Evolutionary conservation across 2,888 invertebrate genomes (phyloP), one percentile per base, ranked within the genome.

Genomic region (Drosophila phalerata): DNA sequence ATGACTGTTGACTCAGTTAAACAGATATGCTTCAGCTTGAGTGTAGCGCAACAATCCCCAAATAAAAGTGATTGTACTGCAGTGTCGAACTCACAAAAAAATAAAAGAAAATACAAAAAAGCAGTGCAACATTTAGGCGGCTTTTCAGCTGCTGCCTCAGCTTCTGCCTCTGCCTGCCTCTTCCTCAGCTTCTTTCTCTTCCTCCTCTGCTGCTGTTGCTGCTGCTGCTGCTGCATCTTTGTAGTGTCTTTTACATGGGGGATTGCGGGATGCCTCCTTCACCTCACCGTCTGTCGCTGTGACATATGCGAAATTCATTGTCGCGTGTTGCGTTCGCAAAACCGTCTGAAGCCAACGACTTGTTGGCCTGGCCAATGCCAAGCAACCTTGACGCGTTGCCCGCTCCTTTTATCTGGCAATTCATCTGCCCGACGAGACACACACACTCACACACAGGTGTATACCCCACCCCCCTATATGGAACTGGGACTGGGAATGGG

Each of bases 231-330:
- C n/a, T 34, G 48, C 51, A 28, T 51, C 42, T 53, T 58, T 34
- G 48, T 15, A 8, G 30, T 52, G 69, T 75, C 80, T 82, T 85
- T 79, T 85, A 85, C 85, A 82, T 71, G 0, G 76, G 69, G 55
- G n/a, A n/a, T 10, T 34, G 42, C 30, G 55, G 65, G 71, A 43
- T 47, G 37, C 62, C 53, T 67, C 52, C 28, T 56, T 19, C 57
- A 53, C 53, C 83, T 19, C 55, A 53, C 52, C 83, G 38, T 66
- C 53, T 47, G 62, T 15, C 19, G 53, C 67, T 77, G 89, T 88
- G 89, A 88, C 88, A 89, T 88, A 89, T 89, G 90, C 86, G 88
- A 89, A 88, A 88, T 88, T 89, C 90, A 88, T 88, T 88, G 90
- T 88, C 88, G 88, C 88, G 88, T 88, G 85, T 88, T 86, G 75